Evolutionary conservation across 2,888 invertebrate genomes (phyloP).

Genomic region (Melanostoma mellinum): DNA sequence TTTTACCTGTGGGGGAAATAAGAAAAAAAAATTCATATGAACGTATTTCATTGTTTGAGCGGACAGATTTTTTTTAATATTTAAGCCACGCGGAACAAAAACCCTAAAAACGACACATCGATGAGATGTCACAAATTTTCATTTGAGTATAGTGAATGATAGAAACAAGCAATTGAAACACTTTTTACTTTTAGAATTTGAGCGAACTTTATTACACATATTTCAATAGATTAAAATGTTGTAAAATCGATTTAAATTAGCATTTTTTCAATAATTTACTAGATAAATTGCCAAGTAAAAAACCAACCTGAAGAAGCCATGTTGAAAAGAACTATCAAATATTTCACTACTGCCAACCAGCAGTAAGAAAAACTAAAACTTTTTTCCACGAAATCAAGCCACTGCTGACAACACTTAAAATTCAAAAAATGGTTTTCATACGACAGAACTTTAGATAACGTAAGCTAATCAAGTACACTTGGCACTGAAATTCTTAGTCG

Average conservation of each 20-base stretch:
- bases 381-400: conserved; percentile 65
- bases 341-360: conserved; percentile 79
- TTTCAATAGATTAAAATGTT: conserved; percentile 1
- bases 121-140: conserved; percentile 60
- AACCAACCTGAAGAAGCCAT: conserved; percentile 90
- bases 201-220: neutral
- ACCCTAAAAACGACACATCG: conserved; percentile 30
- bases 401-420: conserved; percentile 1
- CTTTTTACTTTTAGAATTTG: conserved; percentile 32
- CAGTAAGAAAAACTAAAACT: conserved; percentile 71
- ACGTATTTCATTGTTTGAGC: conserved; percentile 25
- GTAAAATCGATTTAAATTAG: conserved; percentile 15
- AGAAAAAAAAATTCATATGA: conserved; percentile 35
- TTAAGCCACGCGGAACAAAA: conserved; percentile 69
- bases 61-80: conserved; percentile 23
- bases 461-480: conserved; percentile 3
- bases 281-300: conserved; percentile 73
- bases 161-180: conserved; percentile 64
- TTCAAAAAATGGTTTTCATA: conserved; percentile 11
- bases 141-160: conserved; percentile 35
- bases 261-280: conserved; percentile 22
- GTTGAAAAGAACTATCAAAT: conserved; percentile 82
- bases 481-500: too few relatives aligned
- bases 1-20: conserved; percentile 86
- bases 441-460: neutral